Conservation (phyloP, 1,140 invertebrate species). For the Copidosoma floridanum region DNA sequence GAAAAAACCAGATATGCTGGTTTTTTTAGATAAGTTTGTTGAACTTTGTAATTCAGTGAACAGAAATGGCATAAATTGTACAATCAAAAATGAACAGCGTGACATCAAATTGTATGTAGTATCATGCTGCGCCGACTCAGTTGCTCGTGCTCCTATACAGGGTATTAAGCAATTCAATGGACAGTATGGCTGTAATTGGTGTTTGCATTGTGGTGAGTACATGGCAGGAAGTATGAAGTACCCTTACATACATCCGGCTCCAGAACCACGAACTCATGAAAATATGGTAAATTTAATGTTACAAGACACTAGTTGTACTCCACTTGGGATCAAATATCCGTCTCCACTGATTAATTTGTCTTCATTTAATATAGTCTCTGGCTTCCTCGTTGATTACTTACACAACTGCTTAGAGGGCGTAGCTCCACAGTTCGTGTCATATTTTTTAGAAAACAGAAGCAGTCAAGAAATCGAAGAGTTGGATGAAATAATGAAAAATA, state of each 20-base stretch:
- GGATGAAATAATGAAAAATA: neutral
- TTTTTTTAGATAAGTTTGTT: neutral
- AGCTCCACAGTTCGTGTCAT: neutral
- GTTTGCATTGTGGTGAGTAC: neutral
- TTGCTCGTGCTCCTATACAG: neutral
- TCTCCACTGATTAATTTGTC: conserved; percentile 3
- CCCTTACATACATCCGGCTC: neutral
- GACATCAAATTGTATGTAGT: neutral
- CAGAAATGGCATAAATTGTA: neutral
- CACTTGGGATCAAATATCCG: neutral
- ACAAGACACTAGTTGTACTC: neutral
- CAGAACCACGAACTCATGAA: neutral
- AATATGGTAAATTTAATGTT: neutral
- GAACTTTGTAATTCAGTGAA: neutral
- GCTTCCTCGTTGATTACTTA: conserved; percentile 2
- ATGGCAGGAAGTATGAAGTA: neutral
- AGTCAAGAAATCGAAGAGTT: neutral
- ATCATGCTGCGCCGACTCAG: neutral
- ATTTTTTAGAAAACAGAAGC: neutral
- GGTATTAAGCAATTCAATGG: conserved; percentile 3
- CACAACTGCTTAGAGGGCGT: neutral
- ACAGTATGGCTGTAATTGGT: conserved; percentile 6
- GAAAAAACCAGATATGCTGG: conserved; percentile 3
- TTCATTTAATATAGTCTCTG: neutral
- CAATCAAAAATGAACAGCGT: neutral